phyloP scores from a whole-genome alignment of 2,888 invertebrate species.

The Crioceris asparagi region DNA sequence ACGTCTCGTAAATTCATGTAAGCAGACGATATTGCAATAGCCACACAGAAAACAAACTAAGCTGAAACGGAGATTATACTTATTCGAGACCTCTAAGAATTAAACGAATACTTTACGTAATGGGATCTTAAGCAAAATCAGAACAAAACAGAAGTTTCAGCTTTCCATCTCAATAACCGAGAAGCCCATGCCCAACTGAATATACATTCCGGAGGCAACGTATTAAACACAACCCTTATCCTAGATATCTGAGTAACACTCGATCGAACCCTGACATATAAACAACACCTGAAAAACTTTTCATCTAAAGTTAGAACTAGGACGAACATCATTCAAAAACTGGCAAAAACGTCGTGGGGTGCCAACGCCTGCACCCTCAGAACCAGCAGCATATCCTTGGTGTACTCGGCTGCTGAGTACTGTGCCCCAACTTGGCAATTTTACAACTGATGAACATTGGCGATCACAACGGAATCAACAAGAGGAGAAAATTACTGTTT shows the following conservation, averaged over 20 bases:
- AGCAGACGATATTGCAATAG: slow-evolving; percentile 1
- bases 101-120: background rate
- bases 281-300: slow-evolving; percentile 1
- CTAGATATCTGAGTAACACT: background rate
- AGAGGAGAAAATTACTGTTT: no score
- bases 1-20: background rate
- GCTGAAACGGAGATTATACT: background rate
- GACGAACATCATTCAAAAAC: background rate
- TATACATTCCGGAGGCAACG: background rate
- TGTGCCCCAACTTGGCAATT: no score
- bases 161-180: background rate
- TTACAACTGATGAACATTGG: no score
- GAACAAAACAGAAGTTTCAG: background rate
- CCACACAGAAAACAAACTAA: background rate
- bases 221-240: background rate
- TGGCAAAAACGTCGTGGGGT: background rate
- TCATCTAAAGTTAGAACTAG: background rate
- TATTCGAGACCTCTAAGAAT: background rate
- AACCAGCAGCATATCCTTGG: background rate
- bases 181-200: background rate
- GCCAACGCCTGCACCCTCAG: background rate
- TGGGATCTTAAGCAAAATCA: background rate
- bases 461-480: no score
- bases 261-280: background rate
- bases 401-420: no score